These are phyloP conservation scores for Oscheius myriophilus DNA, from an alignment of 2,888 invertebrate species.

Conservation along the genomic window DNA sequence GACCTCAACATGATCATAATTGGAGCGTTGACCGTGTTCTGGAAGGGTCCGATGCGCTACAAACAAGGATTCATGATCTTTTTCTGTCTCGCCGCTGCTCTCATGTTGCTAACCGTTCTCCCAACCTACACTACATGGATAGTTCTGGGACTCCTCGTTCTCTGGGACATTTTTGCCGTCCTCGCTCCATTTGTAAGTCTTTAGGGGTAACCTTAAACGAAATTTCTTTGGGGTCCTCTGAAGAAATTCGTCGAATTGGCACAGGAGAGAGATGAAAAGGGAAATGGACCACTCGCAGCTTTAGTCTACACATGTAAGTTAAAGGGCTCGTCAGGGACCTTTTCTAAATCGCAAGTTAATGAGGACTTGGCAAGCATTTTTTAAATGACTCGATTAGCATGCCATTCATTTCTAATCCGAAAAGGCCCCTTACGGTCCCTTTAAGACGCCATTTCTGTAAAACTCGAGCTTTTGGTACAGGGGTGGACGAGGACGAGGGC, in stretches of 20 bases:
- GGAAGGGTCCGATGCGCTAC: constrained; percentile 6
- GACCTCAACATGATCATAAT: background rate
- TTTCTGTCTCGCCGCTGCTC: background rate
- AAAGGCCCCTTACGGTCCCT: too few relatives aligned
- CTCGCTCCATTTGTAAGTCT: constrained; percentile 9
- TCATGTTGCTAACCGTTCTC: background rate
- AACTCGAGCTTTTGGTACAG: too few relatives aligned
- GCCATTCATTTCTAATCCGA: too few relatives aligned
- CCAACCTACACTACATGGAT: constrained; percentile 16
- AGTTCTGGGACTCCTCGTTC: constrained; percentile 13
- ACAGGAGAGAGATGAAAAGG: constrained; percentile 15
- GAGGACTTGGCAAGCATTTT: too few relatives aligned
- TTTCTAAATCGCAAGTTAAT: too few relatives aligned
- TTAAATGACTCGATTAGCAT: too few relatives aligned
- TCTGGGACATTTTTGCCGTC: constrained; percentile 24
- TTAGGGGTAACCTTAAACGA: background rate
- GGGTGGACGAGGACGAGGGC: too few relatives aligned
- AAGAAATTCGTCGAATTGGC: constrained; percentile 15
- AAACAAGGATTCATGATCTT: constrained; percentile 16
- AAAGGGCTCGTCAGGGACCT: too few relatives aligned
- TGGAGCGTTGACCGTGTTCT: background rate
- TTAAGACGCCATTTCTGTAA: too few relatives aligned
- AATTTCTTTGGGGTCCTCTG: constrained; percentile 2
- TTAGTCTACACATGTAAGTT: constrained; percentile 3
- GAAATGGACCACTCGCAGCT: background rate